Evolutionary conservation across 2,797 vertebrate species (phyloP).

Genomic region (Alfaro cultratus): DNA sequence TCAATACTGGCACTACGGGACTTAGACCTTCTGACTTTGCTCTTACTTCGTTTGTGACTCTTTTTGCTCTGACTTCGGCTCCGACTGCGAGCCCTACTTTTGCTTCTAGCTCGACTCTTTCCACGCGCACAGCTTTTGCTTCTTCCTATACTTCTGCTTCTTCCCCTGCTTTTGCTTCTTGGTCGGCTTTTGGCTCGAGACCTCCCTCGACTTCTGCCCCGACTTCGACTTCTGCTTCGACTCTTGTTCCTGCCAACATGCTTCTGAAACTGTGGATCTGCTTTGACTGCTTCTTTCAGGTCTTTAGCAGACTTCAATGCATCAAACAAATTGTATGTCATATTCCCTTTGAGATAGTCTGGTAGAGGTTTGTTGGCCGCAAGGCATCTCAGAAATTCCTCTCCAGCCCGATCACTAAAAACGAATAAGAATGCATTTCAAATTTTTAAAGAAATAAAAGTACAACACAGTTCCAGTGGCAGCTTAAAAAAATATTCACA

Average conservation of each 20-base stretch:
- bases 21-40: conserved; percentile 56
- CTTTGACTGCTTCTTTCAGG: conserved; percentile 56
- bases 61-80: conserved; percentile 41
- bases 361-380: conserved; percentile 77
- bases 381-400: conserved; percentile 77
- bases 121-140: conserved; percentile 50
- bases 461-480: background rate
- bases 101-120: conserved; percentile 48
- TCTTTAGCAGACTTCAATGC: conserved; percentile 58
- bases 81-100: conserved; percentile 9
- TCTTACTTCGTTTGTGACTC: conserved; percentile 49
- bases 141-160: conserved; percentile 41
- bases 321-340: conserved; percentile 67
- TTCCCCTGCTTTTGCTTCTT: conserved; percentile 16
- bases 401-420: conserved; percentile 71
- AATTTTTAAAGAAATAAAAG: conserved; percentile 12
- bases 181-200: conserved; percentile 32
- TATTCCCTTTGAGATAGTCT: conserved; percentile 73
- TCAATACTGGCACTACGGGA: conserved; percentile 61
- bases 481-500: background rate
- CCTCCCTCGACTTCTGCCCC: conserved; percentile 36
- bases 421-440: conserved; percentile 22
- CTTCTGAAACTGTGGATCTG: conserved; percentile 51
- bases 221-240: conserved; percentile 42
- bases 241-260: conserved; percentile 58